Base-by-base conservation (phyloP, 1,140 invertebrate genomes). In the Microvelia longipes region DNA sequence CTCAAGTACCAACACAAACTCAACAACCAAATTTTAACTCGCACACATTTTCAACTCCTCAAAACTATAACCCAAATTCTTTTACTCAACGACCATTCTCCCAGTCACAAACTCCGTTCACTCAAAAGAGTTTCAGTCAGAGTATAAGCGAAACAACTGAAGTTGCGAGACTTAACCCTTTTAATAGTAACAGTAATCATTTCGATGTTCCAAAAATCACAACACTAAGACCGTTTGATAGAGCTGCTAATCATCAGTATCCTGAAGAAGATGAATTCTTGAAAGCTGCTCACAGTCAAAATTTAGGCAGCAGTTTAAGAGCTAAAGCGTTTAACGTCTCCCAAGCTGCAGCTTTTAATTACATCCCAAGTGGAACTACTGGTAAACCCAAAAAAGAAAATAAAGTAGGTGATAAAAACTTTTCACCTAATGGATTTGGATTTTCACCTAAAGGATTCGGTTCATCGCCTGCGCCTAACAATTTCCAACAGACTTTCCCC, bases 291-390 rank as follows among this genome's bases (percentile, higher is more conserved):
- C 74, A 69, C 1, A 76, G 75, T 62, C 72, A 72, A 14, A 77
- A 77, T 63, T 68, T 76, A 2, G 74, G 72, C 68, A 72, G 74
- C 0, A 76, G 75, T 62, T 71, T 77, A 5, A 77, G 76, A n/a
- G 69, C 74, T 14, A 73, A 75, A 28, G 71, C 61, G 24, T 74
- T 75, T 61, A 76, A 76, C 68, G 72, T 75, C 1, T 73, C 76
- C 1, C 62, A 75, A 1, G 68, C 71, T 0, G 72, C 75, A 14
- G 71, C 71, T 13, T 76, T 72, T 60, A 76, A 74, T 69, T 75
- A 74, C 66, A 71, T 68, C 15, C 35, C 68, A 25, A 50, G 68
- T 11, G 66, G 60, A 29, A 50, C 68, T 25, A 71, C 70, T 11
- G 68, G 68, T 14, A 65, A 72, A 13, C 25, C 25, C 26, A 29